Base-by-base conservation (phyloP, 2,113 vertebrate genomes). In the Leiothrix lutea region DNA sequence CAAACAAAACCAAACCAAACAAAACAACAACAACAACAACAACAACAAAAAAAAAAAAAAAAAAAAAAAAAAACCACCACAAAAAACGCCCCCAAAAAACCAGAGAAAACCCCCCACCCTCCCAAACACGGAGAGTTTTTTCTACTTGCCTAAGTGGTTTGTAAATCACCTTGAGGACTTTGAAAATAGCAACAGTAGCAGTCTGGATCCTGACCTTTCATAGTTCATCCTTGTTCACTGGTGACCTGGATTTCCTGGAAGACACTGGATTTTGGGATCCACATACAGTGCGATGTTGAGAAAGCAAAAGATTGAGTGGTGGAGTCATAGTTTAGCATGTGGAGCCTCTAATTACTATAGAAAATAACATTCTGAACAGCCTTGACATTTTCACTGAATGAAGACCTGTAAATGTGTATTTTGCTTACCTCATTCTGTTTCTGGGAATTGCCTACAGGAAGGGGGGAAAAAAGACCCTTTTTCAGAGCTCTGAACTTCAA, bases 211-310 rank as follows among this genome's bases (percentile, higher is more conserved):
- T 66, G 25, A 88, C 61, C 11, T 42, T 48, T 42, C 18, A 35
- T 2, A 50, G 31, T 21, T 44, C 1, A 38, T 58, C 17, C 28
- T 24, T 35, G 2, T 3, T 60, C 25, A 38, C 8, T 2, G 2
- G 11, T 8, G 10, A 86, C 16, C 5, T 33, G 22, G 25, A 33
- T 90, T 82, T 79, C 70, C 51, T 40, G 24, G 24, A 45, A 61
- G 53, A 28, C 20, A 9, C 51, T 60, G 45, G 35, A 62, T 92
- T 77, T 78, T 47, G 38, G 28, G 54, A 36, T 50, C 29, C 6
- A 58, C 10, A 11, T 22, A 42, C 1, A 2, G 5, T 33, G 15
- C 0, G 0, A 40, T 71, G 71, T 28, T 56, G 84, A 80, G 44
- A 77, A 83, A 42, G 12, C 17, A 47, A 48, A 79, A 60, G 11